Percentiles rank a stretch among this genome's conserved stretches.
Conservation (phyloP, 2,888 invertebrate species). For the Stictocephala bisonia region DNA sequence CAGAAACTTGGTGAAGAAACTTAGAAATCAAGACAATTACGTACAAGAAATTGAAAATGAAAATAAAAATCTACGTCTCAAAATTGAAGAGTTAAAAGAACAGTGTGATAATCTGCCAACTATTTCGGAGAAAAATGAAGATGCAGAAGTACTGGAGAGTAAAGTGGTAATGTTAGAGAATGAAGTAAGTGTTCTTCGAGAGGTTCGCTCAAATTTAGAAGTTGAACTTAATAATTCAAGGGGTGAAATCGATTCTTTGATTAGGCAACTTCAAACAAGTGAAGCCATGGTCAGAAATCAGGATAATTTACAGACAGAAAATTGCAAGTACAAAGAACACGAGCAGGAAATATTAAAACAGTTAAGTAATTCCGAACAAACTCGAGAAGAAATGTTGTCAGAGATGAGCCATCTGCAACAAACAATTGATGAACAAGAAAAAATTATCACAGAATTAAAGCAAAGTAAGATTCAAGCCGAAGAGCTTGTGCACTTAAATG, state of each 20-base stretch:
- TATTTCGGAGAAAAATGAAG: conserved; percentile 62
- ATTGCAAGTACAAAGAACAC: conserved; percentile 54
- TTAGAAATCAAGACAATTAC: conserved; percentile 55
- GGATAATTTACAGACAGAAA: conserved; percentile 68
- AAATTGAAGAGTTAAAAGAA: conserved; percentile 62
- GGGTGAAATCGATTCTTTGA: conserved; percentile 50
- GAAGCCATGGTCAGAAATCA: conserved; percentile 67
- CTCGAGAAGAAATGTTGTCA: conserved; percentile 45
- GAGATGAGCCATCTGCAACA: conserved; percentile 63
- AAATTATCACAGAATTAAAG: conserved; percentile 54
- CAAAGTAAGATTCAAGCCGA: conserved; percentile 61
- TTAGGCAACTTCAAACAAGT: conserved; percentile 62
- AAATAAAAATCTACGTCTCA: conserved; percentile 57
- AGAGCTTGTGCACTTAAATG: conserved; percentile 47
- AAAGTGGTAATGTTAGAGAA: conserved; percentile 65
- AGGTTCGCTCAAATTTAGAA: conserved; percentile 59
- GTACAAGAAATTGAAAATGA: conserved; percentile 56
- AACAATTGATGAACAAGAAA: conserved; percentile 63
- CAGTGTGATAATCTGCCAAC: conserved; percentile 64
- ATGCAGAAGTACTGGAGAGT: conserved; percentile 64
- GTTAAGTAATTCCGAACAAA: conserved; percentile 57
- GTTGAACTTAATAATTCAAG: conserved; percentile 54
- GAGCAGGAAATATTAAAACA: conserved; percentile 65
- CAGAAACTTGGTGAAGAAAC: conserved; percentile 31
- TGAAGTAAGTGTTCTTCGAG: conserved; percentile 51